These are phyloP conservation scores for Gymnoscelis rufifasciata DNA, from an alignment of 2,888 invertebrate species.

Conservation along the genomic window DNA sequence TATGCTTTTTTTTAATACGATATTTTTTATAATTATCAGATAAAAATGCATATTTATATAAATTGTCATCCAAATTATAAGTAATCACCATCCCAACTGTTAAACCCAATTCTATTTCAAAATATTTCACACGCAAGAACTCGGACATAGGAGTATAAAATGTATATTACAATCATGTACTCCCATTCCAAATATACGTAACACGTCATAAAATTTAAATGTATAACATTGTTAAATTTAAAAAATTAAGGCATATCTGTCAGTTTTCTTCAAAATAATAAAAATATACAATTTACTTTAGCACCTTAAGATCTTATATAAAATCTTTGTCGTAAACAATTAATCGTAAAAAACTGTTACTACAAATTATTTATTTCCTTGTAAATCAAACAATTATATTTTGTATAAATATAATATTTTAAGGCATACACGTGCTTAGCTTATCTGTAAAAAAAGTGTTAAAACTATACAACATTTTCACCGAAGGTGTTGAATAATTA, in stretches of 20 bases:
- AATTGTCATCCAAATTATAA: no score
- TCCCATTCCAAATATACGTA: conserved; percentile 19
- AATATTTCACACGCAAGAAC: conserved; percentile 19
- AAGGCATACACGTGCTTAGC: conserved; percentile 17
- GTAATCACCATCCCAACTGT: conserved; percentile 4
- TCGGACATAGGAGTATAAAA: conserved; percentile 19
- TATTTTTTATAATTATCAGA: no score
- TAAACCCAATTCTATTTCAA: neutral
- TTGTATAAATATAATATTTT: conserved; percentile 15
- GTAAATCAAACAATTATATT: conserved; percentile 8
- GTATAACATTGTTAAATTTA: conserved; percentile 17
- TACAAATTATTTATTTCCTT: neutral
- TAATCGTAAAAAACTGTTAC: conserved; percentile 15
- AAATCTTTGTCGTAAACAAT: conserved; percentile 18
- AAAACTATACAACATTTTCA: conserved; percentile 8
- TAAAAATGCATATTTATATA: no score
- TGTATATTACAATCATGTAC: conserved; percentile 3
- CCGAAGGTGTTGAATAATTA: neutral
- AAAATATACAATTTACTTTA: conserved; percentile 24
- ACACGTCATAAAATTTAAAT: conserved; percentile 26
- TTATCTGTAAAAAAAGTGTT: conserved; percentile 6
- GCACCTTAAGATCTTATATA: conserved; percentile 26
- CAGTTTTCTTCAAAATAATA: conserved; percentile 18
- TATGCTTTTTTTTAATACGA: no score
- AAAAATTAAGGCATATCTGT: conserved; percentile 23